phyloP scores from a whole-genome alignment of 1,140 invertebrate species.

The Vanessa atalanta region DNA sequence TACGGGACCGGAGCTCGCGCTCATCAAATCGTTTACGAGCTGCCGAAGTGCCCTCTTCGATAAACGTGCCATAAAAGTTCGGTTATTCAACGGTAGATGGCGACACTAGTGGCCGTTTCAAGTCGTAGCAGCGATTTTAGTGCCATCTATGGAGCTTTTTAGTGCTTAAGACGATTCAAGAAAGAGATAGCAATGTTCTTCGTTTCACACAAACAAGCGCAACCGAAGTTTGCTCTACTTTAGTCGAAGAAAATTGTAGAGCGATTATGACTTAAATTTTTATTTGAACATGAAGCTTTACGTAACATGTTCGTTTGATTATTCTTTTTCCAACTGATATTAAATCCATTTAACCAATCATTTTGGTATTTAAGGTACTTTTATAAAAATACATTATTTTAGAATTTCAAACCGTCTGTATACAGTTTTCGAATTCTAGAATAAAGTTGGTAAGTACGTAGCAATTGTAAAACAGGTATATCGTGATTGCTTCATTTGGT shows the following conservation, averaged over 20 bases:
- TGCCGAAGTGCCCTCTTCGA: slow-evolving; percentile 79
- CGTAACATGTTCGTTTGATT: background rate
- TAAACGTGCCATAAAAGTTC: slow-evolving; percentile 80
- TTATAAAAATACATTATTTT: too few relatives aligned
- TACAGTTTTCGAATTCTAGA: too few relatives aligned
- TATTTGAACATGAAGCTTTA: slow-evolving; percentile 2
- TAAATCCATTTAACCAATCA: too few relatives aligned
- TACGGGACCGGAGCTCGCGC: slow-evolving; percentile 72
- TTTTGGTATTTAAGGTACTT: too few relatives aligned
- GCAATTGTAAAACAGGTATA: too few relatives aligned
- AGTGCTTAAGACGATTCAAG: slow-evolving; percentile 62
- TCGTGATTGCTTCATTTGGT: too few relatives aligned
- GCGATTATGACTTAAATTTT: slow-evolving; percentile 7
- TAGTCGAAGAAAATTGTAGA: slow-evolving; percentile 17
- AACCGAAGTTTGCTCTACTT: slow-evolving; percentile 47
- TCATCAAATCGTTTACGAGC: slow-evolving; percentile 80
- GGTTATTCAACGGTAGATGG: slow-evolving; percentile 77
- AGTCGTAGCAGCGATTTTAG: slow-evolving; percentile 73
- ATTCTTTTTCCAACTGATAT: background rate
- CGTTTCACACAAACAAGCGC: slow-evolving; percentile 33
- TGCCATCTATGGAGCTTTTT: slow-evolving; percentile 80
- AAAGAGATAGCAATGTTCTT: slow-evolving; percentile 44
- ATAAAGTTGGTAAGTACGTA: too few relatives aligned
- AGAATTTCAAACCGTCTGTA: too few relatives aligned
- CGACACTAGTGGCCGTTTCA: slow-evolving; percentile 76